Evolutionary conservation across 2,113 vertebrate species (phyloP).

Genomic region (Chloebia gouldiae): DNA sequence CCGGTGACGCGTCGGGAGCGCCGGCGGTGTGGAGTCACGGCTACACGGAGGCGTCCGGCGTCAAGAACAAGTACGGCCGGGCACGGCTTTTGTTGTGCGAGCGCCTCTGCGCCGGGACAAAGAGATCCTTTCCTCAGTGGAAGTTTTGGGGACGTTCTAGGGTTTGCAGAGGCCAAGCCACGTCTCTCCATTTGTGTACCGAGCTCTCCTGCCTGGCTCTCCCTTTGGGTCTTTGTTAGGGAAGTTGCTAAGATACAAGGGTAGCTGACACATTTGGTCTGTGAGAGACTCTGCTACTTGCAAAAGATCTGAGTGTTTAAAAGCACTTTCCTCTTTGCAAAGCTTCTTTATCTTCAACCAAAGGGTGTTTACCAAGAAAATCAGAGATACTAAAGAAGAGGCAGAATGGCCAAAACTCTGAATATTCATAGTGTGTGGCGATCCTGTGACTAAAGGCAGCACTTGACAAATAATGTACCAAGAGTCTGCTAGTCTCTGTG

Average conservation of each 20-base stretch:
- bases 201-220: not conserved
- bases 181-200: not conserved
- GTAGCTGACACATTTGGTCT: conserved; percentile 44
- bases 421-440: not conserved
- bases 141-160: not conserved
- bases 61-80: conserved; percentile 93
- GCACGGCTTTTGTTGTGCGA: accelerated
- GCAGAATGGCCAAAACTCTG: conserved; percentile 29
- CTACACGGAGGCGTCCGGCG: conserved; percentile 92
- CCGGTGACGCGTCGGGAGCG: conserved; percentile 85
- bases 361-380: conserved; percentile 59
- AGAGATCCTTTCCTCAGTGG: not conserved
- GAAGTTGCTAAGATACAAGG: conserved; percentile 68
- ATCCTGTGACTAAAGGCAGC: conserved; percentile 26
- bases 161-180: not conserved
- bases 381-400: conserved; percentile 4
- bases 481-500: conserved; percentile 36
- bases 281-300: not conserved
- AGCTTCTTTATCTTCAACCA: conserved; percentile 59
- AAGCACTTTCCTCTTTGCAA: conserved; percentile 52
- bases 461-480: conserved; percentile 31
- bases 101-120: not conserved
- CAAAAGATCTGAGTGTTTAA: conserved; percentile 47
- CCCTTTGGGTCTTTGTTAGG: conserved; percentile 22
- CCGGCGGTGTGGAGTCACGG: conserved; percentile 97